Base-by-base conservation (phyloP, 64 coral and sea anemone species). In the Orbicella faveolata region DNA sequence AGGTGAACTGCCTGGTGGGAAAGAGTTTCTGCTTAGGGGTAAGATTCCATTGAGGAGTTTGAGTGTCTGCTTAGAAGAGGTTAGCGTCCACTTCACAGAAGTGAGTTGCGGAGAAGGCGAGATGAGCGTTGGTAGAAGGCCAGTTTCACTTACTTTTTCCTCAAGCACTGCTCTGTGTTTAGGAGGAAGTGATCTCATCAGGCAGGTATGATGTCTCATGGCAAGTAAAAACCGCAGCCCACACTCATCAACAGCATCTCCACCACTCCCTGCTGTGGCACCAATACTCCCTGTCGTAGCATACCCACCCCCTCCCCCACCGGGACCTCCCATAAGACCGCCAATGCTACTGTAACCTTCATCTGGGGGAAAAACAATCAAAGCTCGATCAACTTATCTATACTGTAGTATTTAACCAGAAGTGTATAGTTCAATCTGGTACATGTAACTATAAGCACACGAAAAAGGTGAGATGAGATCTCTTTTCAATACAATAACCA, bases 161-260 rank as follows among this genome's bases (percentile, higher is more conserved):
- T 99, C 94, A 13, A 99, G 84, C 20, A 59, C 82, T 21, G 91
- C 91, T 78, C 97, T 89, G 81, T 90, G 94, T 86, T 77, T 87
- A 21, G 89, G 91, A n/a, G 97, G 97, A 19, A 99, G 63, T 16
- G 97, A 93, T 59, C 97, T 88, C 88, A 99, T 90, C 41, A 99
- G 87, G 93, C 97, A 99, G 14, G 97, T 99, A 73, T 99, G 91
- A 82, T 99, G 97, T 36, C 97, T 81, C 97, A 99, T 95, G 9
- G 97, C 97, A 75, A 99, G 87, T 53, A 99, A 86, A 68, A 99
- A 99, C 21, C 94, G 84, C 48, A 99, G 84, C 85, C 94, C 97
- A 95, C 97, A 99, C 52, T 99, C 97, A 73, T 99, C 97, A 67
- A 99, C 97, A 84, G 92, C 97, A 94, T 99, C 97, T 26, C 97